These are phyloP conservation scores for Falco biarmicus DNA, from an alignment of 2,797 vertebrate genomes.

Conservation along the genomic window DNA sequence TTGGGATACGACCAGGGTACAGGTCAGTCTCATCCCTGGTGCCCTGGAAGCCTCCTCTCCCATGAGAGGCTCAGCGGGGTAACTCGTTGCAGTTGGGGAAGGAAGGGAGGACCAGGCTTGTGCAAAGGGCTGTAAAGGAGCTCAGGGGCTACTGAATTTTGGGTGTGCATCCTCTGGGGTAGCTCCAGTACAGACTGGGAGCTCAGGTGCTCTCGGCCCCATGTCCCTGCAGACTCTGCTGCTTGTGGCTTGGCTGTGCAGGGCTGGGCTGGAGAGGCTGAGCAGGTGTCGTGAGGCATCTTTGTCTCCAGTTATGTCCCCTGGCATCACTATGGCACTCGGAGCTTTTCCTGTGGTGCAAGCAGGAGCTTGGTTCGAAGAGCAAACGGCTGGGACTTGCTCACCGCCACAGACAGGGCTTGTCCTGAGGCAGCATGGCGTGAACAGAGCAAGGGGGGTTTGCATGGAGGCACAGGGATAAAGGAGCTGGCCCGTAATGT, in stretches of 20 bases:
- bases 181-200: neutral
- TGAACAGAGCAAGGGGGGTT: neutral
- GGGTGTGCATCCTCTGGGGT: neutral
- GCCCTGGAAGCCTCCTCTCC: neutral
- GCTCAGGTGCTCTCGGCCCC: neutral
- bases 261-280: neutral
- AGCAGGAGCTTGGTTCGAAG: neutral
- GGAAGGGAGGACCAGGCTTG: neutral
- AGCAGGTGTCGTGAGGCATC: neutral
- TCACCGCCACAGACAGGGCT: accelerated
- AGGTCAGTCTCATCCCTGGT: neutral
- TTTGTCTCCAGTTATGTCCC: accelerated
- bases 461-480: accelerated
- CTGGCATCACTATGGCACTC: neutral
- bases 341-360: neutral
- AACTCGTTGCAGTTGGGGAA: neutral
- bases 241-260: accelerated
- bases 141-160: neutral
- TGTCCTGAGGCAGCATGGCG: neutral
- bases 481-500: too few relatives aligned
- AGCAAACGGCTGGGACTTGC: accelerated
- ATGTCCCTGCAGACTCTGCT: accelerated
- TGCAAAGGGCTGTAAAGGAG: neutral
- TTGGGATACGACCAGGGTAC: neutral
- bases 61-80: neutral